These are phyloP conservation scores for Diadumene lineata DNA, from an alignment of 92 coral and sea anemone genomes.

Conservation along the genomic window DNA sequence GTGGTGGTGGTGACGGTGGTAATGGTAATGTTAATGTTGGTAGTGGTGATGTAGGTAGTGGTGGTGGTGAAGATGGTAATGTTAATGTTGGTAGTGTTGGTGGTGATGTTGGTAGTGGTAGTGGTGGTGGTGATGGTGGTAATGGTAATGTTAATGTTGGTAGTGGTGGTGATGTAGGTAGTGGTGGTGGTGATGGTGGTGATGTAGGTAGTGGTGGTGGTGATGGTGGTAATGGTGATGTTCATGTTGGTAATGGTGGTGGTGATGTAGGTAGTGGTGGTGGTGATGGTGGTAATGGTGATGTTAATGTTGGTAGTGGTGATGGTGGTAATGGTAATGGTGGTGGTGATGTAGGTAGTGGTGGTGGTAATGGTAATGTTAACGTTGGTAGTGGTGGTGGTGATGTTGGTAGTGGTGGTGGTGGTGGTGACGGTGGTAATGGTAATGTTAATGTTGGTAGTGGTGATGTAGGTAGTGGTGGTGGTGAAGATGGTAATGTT, in stretches of 20 bases:
- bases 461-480: too few relatives aligned
- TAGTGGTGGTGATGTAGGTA: neutral
- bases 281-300: too few relatives aligned
- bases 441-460: too few relatives aligned
- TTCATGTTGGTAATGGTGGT: neutral
- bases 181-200: neutral
- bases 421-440: too few relatives aligned
- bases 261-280: neutral
- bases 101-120: neutral
- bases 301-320: too few relatives aligned
- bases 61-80: neutral
- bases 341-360: neutral
- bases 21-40: neutral
- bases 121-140: neutral
- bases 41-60: neutral
- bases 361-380: neutral
- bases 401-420: neutral
- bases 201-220: too few relatives aligned
- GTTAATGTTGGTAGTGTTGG: neutral
- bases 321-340: conserved; percentile 5
- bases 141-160: neutral
- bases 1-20: neutral
- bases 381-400: neutral
- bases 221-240: neutral
- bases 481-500: too few relatives aligned